phyloP scores from a whole-genome alignment of 1,140 invertebrate genomes.

The Drosophila repleta region DNA sequence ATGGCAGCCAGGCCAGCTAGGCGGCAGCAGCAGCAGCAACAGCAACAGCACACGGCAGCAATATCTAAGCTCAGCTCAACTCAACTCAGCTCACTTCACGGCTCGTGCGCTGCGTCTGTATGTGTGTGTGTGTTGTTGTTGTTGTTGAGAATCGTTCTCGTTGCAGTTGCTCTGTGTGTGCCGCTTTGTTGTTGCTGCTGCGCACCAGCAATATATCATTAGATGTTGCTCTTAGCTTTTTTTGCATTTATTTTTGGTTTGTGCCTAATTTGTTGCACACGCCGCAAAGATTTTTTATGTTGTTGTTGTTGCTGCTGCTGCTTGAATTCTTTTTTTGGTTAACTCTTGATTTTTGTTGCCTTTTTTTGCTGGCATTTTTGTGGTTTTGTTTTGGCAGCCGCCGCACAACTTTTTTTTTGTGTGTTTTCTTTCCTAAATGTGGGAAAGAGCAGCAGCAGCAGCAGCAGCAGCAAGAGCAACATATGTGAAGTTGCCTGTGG shows the following conservation, averaged over 20 bases:
- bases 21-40: conserved; percentile 5
- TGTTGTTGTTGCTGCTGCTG: conserved; percentile 21
- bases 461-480: background rate
- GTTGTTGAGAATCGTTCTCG: conserved; percentile 56
- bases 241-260: conserved; percentile 67
- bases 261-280: conserved; percentile 74
- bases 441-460: conserved; percentile 5
- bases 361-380: conserved; percentile 38
- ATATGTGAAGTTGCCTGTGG: background rate
- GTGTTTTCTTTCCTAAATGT: background rate
- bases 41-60: conserved; percentile 16
- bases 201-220: conserved; percentile 18
- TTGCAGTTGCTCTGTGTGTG: conserved; percentile 50
- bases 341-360: conserved; percentile 4
- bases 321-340: conserved; percentile 17
- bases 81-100: conserved; percentile 28
- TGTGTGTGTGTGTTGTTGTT: conserved; percentile 8
- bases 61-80: conserved; percentile 12
- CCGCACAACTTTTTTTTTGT: conserved; percentile 1
- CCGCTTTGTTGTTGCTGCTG: conserved; percentile 15
- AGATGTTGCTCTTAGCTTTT: conserved; percentile 10
- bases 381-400: conserved; percentile 28
- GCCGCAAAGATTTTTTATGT: conserved; percentile 50
- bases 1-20: conserved; percentile 8
- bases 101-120: conserved; percentile 50